phyloP scores from a whole-genome alignment of 2,888 invertebrate genomes.

The Argyresthia goedartella region DNA sequence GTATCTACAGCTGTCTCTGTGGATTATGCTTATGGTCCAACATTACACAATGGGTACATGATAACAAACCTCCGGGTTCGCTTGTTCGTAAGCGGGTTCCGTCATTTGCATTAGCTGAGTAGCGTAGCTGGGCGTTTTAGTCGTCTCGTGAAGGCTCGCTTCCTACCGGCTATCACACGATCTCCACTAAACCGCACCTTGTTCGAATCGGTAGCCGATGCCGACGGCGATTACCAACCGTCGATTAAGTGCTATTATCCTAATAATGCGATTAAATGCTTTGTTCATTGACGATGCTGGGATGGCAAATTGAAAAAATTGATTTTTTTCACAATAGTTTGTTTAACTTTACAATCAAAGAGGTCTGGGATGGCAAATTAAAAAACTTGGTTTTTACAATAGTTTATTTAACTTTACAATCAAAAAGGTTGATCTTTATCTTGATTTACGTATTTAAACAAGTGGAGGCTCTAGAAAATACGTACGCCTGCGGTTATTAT shows the following conservation, averaged over 20 bases:
- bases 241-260: constrained; percentile 41
- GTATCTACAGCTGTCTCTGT: constrained; percentile 3
- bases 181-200: constrained; percentile 31
- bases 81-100: constrained; percentile 17
- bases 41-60: constrained; percentile 16
- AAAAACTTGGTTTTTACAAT: neutral
- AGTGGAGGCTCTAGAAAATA: neutral
- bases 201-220: constrained; percentile 47
- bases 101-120: constrained; percentile 36
- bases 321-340: neutral
- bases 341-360: neutral
- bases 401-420: neutral
- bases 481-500: neutral
- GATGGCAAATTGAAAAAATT: too few species aligned
- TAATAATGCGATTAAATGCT: constrained; percentile 41
- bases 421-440: too few species aligned
- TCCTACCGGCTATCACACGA: constrained; percentile 59
- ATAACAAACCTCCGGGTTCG: constrained; percentile 3
- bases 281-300: constrained; percentile 21
- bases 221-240: constrained; percentile 32
- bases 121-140: constrained; percentile 57
- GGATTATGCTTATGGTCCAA: constrained; percentile 10
- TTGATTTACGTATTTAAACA: too few species aligned
- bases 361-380: neutral
- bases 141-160: constrained; percentile 31